Evolutionary conservation across 2,797 vertebrate species (phyloP).

Genomic region (Notoglanidium macrostoma): DNA sequence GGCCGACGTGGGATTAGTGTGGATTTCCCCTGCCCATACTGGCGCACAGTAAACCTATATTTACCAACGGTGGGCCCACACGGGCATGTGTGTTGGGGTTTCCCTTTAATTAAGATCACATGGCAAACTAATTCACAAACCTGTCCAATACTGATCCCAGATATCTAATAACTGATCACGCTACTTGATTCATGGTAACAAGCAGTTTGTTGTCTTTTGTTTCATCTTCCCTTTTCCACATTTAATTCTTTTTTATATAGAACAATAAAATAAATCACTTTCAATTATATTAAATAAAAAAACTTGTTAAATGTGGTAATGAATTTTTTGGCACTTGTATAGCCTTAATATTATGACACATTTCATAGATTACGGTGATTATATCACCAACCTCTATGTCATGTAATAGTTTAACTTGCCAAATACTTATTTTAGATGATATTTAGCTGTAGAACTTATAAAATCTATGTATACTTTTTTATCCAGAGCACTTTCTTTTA

Average conservation of each 20-base stretch:
- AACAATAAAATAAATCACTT: not conserved
- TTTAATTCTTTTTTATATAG: not conserved
- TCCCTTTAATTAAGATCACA: too few relatives aligned
- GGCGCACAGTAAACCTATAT: too few relatives aligned
- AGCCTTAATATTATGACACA: not conserved
- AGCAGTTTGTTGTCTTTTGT: too few relatives aligned
- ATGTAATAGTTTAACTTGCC: not conserved
- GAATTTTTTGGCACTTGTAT: not conserved
- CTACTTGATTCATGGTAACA: not conserved
- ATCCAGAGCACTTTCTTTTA: not conserved
- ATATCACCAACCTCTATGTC: not conserved
- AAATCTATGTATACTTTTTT: not conserved
- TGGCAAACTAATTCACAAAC: too few relatives aligned
- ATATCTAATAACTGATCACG: not conserved
- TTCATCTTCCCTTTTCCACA: not conserved
- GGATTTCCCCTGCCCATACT: too few relatives aligned
- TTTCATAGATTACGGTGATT: not conserved
- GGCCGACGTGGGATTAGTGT: too few relatives aligned
- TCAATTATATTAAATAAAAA: not conserved
- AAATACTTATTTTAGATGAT: not conserved
- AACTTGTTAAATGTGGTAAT: not conserved
- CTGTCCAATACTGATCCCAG: too few relatives aligned
- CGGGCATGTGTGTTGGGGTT: too few relatives aligned
- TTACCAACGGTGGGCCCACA: too few relatives aligned
- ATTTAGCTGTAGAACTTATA: not conserved